A percentile compares a stretch with the other conserved stretches of the same genome.
Evolutionary conservation across 2,888 invertebrate genomes (phyloP).

Genomic region (Ctenicera cuprea): DNA sequence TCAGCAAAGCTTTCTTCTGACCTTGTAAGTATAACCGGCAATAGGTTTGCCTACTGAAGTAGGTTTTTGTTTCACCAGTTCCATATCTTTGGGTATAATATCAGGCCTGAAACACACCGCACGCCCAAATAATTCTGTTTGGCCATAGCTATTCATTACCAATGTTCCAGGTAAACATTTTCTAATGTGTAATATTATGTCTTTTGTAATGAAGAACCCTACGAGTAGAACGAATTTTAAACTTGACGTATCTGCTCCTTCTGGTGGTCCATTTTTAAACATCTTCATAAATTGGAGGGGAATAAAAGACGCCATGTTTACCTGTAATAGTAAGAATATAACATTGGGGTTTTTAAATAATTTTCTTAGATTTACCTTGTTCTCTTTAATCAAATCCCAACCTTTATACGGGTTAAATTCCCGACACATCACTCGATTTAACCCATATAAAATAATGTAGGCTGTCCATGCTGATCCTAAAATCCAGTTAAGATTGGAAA

Average conservation of each 20-base stretch:
- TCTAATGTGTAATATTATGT: background rate
- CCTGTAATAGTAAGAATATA: conserved; percentile 58
- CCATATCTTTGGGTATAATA: conserved; percentile 57
- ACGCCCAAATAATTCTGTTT: background rate
- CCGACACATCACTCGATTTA: too few relatives aligned
- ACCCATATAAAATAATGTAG: too few relatives aligned
- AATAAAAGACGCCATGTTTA: conserved; percentile 58
- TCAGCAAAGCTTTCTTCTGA: conserved; percentile 49
- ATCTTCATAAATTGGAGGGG: conserved; percentile 61
- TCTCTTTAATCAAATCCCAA: too few relatives aligned
- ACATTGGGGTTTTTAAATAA: too few relatives aligned
- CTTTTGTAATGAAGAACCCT: background rate
- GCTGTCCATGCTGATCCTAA: too few relatives aligned
- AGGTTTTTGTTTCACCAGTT: conserved; percentile 41
- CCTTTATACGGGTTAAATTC: too few relatives aligned
- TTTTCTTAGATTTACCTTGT: too few relatives aligned
- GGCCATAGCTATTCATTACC: background rate
- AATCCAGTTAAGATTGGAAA: too few relatives aligned
- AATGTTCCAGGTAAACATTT: background rate
- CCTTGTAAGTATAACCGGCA: conserved; percentile 68
- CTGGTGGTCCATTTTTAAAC: conserved; percentile 63
- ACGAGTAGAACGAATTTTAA: background rate
- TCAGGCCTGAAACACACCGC: background rate
- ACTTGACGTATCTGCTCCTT: conserved; percentile 61
- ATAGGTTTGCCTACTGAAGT: conserved; percentile 60